Conservation (phyloP, 1,140 invertebrate genomes). For the Odontomachus brunneus region DNA sequence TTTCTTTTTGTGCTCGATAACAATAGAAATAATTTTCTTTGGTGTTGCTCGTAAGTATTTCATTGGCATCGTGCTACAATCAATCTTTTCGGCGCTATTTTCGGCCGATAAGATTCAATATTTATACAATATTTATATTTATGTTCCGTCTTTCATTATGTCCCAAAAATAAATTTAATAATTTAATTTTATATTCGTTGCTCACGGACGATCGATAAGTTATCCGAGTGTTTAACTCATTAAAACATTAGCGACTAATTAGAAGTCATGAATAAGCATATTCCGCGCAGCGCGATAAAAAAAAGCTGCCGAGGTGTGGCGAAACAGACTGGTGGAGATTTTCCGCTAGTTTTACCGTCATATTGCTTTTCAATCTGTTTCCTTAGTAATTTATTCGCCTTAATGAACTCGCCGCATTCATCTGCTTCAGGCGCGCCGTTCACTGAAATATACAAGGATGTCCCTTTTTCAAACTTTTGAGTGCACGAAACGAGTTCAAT, state of each 20-base stretch:
- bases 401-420: slow-evolving; percentile 72
- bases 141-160: no score
- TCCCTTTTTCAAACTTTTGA: slow-evolving; percentile 36
- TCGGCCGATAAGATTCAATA: no score
- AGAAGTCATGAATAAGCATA: slow-evolving; percentile 48
- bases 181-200: no score
- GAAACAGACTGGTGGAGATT: slow-evolving; percentile 38
- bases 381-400: slow-evolving; percentile 70
- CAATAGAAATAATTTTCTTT: no score
- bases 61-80: no score
- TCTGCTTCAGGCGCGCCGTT: slow-evolving; percentile 50
- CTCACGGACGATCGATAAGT: not conserved
- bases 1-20: no score
- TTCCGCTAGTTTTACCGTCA: slow-evolving; percentile 68
- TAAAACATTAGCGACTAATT: slow-evolving; percentile 51
- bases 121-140: no score
- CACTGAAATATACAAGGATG: slow-evolving; percentile 55
- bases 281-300: not conserved
- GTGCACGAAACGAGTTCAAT: slow-evolving; percentile 17
- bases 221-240: slow-evolving; percentile 34
- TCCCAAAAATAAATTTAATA: no score
- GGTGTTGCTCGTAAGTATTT: no score
- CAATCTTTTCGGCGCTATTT: no score
- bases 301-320: not conserved
- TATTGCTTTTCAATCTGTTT: slow-evolving; percentile 71